Conservation (phyloP, 2,888 invertebrate genomes). For the Sesia apiformis region DNA sequence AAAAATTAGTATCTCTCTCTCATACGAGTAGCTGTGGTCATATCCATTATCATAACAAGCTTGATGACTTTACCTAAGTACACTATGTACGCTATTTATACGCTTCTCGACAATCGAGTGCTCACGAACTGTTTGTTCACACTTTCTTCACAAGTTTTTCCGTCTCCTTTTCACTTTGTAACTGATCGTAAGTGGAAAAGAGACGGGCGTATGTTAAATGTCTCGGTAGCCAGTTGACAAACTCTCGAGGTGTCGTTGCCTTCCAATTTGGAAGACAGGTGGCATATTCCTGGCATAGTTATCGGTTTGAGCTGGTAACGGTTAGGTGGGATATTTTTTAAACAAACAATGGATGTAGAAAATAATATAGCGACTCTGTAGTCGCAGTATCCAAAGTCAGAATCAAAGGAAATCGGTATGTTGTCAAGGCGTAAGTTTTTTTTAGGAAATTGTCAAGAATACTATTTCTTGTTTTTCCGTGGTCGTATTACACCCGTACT, state of each 20-base stretch:
- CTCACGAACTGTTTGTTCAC: constrained; percentile 36
- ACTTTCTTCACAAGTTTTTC: constrained; percentile 26
- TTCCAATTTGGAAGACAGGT: constrained; percentile 20
- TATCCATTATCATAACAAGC: not conserved
- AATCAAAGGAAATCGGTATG: too few species aligned
- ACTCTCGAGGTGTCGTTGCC: constrained; percentile 37
- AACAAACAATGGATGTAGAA: too few species aligned
- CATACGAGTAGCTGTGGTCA: not conserved
- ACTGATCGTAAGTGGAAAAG: constrained; percentile 11
- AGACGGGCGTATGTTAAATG: constrained; percentile 31
- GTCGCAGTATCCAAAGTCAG: too few species aligned
- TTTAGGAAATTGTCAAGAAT: too few species aligned
- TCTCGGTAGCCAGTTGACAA: constrained; percentile 53
- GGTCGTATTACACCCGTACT: too few species aligned
- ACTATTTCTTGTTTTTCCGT: too few species aligned
- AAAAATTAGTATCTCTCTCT: too few species aligned
- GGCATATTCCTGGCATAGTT: constrained; percentile 1
- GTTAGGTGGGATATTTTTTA: not conserved
- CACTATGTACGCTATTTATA: not conserved
- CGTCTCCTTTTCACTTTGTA: constrained; percentile 14
- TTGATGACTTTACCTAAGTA: not conserved
- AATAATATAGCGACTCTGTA: too few species aligned
- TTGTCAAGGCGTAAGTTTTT: too few species aligned
- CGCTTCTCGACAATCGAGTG: constrained; percentile 18
- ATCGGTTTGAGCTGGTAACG: not conserved